Evolutionary conservation across 2,113 vertebrate species (phyloP).

Genomic region (Phalacrocorax carbo): DNA sequence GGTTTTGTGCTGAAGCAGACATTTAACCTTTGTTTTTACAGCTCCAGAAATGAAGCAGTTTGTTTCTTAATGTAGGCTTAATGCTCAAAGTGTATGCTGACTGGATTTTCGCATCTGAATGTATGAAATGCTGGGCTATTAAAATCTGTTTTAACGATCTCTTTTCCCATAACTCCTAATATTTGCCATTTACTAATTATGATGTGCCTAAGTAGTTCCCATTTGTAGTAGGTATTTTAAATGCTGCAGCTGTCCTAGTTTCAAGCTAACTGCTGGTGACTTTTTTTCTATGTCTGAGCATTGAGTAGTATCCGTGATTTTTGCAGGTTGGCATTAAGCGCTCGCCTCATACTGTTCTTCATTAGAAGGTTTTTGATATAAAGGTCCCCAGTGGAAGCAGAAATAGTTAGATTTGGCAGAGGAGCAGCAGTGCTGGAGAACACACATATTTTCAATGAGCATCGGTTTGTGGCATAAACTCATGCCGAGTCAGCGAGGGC

Average conservation of each 20-base stretch:
- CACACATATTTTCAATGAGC: neutral
- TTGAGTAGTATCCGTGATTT: neutral
- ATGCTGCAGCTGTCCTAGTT: conserved; percentile 29
- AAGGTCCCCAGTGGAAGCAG: neutral
- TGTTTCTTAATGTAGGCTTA: conserved; percentile 41
- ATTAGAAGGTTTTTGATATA: neutral
- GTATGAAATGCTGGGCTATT: conserved; percentile 14
- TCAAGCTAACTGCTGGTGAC: neutral
- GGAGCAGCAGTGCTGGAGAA: neutral
- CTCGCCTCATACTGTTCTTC: neutral
- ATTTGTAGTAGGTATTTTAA: conserved; percentile 36
- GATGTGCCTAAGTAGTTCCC: conserved; percentile 13
- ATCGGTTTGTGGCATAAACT: neutral
- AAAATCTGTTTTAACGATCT: conserved; percentile 32
- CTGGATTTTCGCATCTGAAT: neutral
- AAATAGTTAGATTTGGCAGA: neutral
- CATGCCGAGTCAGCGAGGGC: neutral
- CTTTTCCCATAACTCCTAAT: conserved; percentile 56
- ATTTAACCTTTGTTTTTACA: conserved; percentile 67
- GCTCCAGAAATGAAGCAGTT: conserved; percentile 42
- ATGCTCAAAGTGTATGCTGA: neutral
- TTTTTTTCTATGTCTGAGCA: neutral
- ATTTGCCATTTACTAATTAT: conserved; percentile 63
- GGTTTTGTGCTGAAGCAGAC: conserved; percentile 35
- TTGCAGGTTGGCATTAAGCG: neutral